phyloP scores from a whole-genome alignment of 2,888 invertebrate genomes.

The Isotomurus palustris region DNA sequence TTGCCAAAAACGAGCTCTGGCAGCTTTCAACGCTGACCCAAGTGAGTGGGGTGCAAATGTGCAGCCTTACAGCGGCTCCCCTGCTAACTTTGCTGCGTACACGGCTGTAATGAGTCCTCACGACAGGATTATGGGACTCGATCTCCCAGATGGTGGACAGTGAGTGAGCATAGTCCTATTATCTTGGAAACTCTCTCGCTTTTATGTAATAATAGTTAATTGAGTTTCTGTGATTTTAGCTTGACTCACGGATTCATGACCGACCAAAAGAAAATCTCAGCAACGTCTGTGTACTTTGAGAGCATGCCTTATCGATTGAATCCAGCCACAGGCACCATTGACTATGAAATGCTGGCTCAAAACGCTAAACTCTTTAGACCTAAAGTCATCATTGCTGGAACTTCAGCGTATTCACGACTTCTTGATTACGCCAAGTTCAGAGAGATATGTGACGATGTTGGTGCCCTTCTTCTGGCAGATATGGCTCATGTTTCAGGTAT shows the following conservation, averaged over 20 bases:
- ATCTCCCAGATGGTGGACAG: conserved; percentile 96
- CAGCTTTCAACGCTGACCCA: conserved; percentile 72
- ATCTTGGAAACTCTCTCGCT: too few relatives aligned
- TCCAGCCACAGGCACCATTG: conserved; percentile 65
- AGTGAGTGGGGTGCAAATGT: conserved; percentile 97
- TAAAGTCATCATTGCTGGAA: conserved; percentile 82
- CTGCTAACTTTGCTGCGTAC: conserved; percentile 95
- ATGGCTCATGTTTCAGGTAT: conserved; percentile 61
- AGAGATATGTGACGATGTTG: conserved; percentile 48
- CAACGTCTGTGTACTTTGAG: conserved; percentile 96
- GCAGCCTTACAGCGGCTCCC: conserved; percentile 92
- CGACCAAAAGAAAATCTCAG: conserved; percentile 82
- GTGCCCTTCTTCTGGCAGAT: conserved; percentile 57
- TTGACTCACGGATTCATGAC: conserved; percentile 89
- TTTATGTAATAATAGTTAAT: background rate
- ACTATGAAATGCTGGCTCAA: conserved; percentile 80
- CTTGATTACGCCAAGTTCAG: conserved; percentile 55
- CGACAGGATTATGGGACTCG: conserved; percentile 92
- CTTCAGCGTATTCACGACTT: conserved; percentile 53
- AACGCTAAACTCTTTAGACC: conserved; percentile 85
- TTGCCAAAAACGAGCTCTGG: conserved; percentile 79
- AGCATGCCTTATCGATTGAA: conserved; percentile 93
- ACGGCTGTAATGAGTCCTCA: conserved; percentile 85
- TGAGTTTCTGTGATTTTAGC: conserved; percentile 40
- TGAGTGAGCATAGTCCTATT: conserved; percentile 25